A percentile compares a stretch with the other conserved stretches of the same genome.
Conservation (phyloP, 2,888 invertebrate species). For the Caenorhabditis sinica region DNA sequence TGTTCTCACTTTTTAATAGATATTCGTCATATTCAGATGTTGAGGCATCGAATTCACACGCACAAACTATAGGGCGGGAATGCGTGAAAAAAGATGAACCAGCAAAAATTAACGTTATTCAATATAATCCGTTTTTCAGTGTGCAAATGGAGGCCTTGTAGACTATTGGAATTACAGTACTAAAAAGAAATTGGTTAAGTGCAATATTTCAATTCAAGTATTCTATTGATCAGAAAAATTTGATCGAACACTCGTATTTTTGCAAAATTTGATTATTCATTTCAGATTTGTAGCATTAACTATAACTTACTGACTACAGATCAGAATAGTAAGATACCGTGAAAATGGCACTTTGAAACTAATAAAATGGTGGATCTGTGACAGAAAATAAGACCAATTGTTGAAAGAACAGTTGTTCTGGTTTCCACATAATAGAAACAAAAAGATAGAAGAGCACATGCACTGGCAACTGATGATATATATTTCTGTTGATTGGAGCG, state of each 20-base stretch:
- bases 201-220: too few species aligned
- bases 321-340: too few species aligned
- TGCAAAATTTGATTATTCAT: too few species aligned
- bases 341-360: not conserved
- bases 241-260: too few species aligned
- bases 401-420: slow-evolving; percentile 17
- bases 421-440: not conserved
- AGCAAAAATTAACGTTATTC: not conserved
- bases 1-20: slow-evolving; percentile 58
- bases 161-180: too few species aligned
- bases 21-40: slow-evolving; percentile 55
- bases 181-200: too few species aligned
- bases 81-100: not conserved
- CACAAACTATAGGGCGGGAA: not conserved
- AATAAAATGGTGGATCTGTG: not conserved
- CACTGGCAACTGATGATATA: slow-evolving; percentile 5
- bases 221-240: too few species aligned
- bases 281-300: too few species aligned
- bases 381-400: not conserved
- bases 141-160: too few species aligned
- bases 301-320: too few species aligned
- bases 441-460: not conserved
- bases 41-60: slow-evolving; percentile 1
- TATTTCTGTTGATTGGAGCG: slow-evolving; percentile 9
- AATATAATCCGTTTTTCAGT: not conserved